phyloP scores from a whole-genome alignment of 2,888 invertebrate species.

The Cordilura impudica region DNA sequence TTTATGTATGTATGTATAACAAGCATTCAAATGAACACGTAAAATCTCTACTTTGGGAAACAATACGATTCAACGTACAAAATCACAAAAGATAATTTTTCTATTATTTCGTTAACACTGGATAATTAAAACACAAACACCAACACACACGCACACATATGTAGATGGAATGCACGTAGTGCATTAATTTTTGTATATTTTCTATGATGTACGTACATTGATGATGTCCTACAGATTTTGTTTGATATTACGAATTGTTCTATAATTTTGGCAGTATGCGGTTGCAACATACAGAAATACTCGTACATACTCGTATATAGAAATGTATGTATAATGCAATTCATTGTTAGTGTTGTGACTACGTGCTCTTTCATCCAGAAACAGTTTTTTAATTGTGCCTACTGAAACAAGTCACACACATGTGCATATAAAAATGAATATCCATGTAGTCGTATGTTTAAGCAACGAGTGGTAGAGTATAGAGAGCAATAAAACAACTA shows the following conservation, averaged over 20 bases:
- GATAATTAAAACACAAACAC: constrained; percentile 15
- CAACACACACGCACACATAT: not conserved
- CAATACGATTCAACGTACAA: constrained; percentile 36
- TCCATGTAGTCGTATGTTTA: not conserved
- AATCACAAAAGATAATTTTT: not conserved
- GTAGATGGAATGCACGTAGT: not conserved
- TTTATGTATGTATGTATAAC: too few relatives aligned
- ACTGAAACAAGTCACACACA: constrained; percentile 46
- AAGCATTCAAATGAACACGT: constrained; percentile 29
- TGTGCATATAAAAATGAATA: constrained; percentile 1
- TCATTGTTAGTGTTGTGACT: constrained; percentile 57
- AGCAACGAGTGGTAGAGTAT: not conserved
- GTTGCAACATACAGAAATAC: not conserved
- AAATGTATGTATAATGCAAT: constrained; percentile 47
- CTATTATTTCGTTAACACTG: constrained; percentile 23
- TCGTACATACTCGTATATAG: not conserved
- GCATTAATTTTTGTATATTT: constrained; percentile 19
- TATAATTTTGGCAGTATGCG: constrained; percentile 11
- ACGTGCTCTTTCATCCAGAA: constrained; percentile 62
- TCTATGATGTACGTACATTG: constrained; percentile 36
- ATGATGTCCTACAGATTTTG: constrained; percentile 32
- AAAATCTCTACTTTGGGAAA: constrained; percentile 22
- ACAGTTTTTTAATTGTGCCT: constrained; percentile 61
- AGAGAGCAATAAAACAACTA: constrained; percentile 8
- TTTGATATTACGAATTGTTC: constrained; percentile 21